Percentiles rank a stretch among this genome's conserved stretches.
Conservation (phyloP, 53 echinoderm and acorn worm genomes). For the Mesocentrotus franciscanus region DNA sequence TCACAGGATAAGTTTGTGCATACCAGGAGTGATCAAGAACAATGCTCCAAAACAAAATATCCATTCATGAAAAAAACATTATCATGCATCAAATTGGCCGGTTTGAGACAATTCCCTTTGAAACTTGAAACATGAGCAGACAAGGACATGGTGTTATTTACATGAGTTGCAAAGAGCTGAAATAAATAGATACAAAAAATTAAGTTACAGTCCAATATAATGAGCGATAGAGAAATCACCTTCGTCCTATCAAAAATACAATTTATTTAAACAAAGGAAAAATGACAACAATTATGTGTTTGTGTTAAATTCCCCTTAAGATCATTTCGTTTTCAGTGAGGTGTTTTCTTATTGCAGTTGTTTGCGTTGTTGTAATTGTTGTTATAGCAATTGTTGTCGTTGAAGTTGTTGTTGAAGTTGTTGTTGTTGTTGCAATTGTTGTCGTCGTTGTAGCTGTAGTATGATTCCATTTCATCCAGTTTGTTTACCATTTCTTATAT, state of each 20-base stretch:
- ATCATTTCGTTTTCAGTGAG: too few species aligned
- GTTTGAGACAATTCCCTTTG: background rate
- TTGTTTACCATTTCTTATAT: too few species aligned
- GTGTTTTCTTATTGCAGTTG: too few species aligned
- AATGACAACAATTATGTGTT: background rate
- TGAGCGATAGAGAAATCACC: background rate
- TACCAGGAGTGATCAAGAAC: background rate
- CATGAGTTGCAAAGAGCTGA: conserved; percentile 2
- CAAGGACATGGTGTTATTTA: conserved; percentile 1
- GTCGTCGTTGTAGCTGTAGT: too few species aligned
- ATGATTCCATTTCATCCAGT: too few species aligned
- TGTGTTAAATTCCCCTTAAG: background rate
- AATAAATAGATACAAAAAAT: conserved; percentile 49
- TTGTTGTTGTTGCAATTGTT: too few species aligned
- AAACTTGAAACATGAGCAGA: background rate
- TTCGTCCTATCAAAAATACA: background rate
- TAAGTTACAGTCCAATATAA: conserved; percentile 54
- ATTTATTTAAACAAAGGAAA: background rate
- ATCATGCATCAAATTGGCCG: background rate
- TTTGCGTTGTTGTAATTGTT: too few species aligned
- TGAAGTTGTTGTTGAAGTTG: too few species aligned
- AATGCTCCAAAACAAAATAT: conserved; percentile 23
- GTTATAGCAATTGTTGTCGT: too few species aligned
- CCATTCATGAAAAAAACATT: background rate
- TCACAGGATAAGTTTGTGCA: background rate